These are phyloP conservation scores for Mionectes macconnelli DNA, from an alignment of 2,113 vertebrate genomes.

Conservation along the genomic window DNA sequence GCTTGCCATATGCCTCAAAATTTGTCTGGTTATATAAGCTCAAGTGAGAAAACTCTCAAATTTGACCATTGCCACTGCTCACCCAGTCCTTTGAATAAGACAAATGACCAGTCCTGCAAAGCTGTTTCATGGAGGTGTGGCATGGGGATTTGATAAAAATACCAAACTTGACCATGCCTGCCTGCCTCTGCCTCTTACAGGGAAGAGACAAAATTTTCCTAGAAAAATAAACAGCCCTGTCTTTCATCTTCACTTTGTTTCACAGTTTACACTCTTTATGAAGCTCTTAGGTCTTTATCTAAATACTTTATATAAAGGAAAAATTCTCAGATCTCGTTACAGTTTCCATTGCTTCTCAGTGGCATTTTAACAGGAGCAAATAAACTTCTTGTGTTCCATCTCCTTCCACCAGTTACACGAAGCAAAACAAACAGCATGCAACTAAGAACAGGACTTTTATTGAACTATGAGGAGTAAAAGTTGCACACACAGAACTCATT, in stretches of 20 bases:
- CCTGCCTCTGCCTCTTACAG: neutral
- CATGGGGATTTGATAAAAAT: fast-evolving
- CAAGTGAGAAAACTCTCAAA: neutral
- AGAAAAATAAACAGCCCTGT: neutral
- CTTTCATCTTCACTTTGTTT: neutral
- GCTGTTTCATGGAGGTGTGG: neutral
- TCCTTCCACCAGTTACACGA: neutral
- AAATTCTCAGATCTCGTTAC: neutral
- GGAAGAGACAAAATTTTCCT: neutral
- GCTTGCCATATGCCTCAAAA: neutral
- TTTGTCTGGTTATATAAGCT: neutral
- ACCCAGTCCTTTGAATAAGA: neutral
- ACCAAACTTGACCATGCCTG: neutral
- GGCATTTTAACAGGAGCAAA: neutral
- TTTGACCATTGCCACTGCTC: neutral
- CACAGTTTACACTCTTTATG: neutral
- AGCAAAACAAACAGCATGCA: neutral
- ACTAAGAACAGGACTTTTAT: neutral
- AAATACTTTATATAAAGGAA: neutral
- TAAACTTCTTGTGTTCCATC: neutral
- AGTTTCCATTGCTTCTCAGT: neutral
- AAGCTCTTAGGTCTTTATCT: neutral
- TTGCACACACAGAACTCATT: fast-evolving
- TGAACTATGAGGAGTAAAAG: neutral
- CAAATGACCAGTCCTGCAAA: neutral